Base-by-base conservation (phyloP, 2,113 vertebrate genomes). In the Percina caprodes region DNA sequence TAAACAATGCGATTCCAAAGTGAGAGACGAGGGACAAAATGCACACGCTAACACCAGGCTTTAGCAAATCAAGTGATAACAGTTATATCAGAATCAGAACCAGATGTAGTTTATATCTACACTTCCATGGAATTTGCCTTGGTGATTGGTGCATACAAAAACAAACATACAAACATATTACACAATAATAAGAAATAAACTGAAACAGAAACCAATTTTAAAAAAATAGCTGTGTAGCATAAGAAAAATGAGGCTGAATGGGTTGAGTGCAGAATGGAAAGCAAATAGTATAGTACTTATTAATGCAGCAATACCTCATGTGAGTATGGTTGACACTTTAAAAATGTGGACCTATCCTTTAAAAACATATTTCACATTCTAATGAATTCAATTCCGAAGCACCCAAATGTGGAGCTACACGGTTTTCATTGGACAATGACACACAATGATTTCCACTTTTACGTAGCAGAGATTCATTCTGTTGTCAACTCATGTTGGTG, bases 391-490 rank as follows among this genome's bases (percentile, higher is more conserved):
- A 9, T 42, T 42, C 39, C 2, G 39, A 42, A 42, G 9, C 39
- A 42, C 39, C 23, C 10, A 42, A 42, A 42, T 42, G 39, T 42
- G 39, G 11, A 71, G 35, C 12, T 24, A 18, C 8, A 12, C 45
- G 24, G 39, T 46, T 59, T 67, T 58, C 3, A 18, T 1, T 9
- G 52, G 5, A 58, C 13, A 45, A 3, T 45, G 23, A 54, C 48
- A 24, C 4, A 26, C n/a, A 39, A 3, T 30, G n/a, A 26, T 24
- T 68, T 19, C 33, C 15, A 9, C 18, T 79, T 46, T 19, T 56
- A 60, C 62, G 39, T 15, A 30, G 54, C n/a, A n/a, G 13, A 16
- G 26, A 66, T 42, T 80, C 39, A 56, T 63, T 48, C 33, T 66
- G 48, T 14, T 69, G 42, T 55, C 23, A 48, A 48, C 51, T 54